These are phyloP conservation scores for Anableps anableps DNA, from an alignment of 2,797 vertebrate species.

Conservation along the genomic window DNA sequence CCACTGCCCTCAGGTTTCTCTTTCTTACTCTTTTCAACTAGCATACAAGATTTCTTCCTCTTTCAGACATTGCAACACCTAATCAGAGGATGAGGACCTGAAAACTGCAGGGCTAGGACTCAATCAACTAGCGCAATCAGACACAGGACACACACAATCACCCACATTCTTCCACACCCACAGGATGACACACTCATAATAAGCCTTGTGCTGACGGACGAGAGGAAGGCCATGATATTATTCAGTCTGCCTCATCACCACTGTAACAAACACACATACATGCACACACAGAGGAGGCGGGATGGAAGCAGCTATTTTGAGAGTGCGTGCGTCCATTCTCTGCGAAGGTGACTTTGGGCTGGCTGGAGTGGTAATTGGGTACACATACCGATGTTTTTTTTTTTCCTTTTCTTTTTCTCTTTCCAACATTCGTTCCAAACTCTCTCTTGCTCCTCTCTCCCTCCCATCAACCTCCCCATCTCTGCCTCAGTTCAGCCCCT, in stretches of 20 bases:
- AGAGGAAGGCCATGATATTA: conserved; percentile 75
- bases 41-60: conserved; percentile 36
- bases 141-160: conserved; percentile 48
- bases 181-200: conserved; percentile 55
- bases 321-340: conserved; percentile 71
- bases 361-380: conserved; percentile 83
- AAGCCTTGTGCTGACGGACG: conserved; percentile 66
- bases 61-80: conserved; percentile 67
- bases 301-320: conserved; percentile 78
- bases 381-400: conserved; percentile 82
- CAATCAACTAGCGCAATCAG: conserved; percentile 77
- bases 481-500: conserved; percentile 50
- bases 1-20: conserved; percentile 9
- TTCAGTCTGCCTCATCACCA: conserved; percentile 76
- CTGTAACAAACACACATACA: conserved; percentile 59
- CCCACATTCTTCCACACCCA: conserved; percentile 23
- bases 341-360: conserved; percentile 83
- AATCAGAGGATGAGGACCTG: conserved; percentile 74
- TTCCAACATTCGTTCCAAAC: conserved; percentile 63
- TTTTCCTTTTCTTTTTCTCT: conserved; percentile 76
- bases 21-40: conserved; percentile 3
- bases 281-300: conserved; percentile 47
- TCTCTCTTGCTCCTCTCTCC: conserved; percentile 36
- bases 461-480: conserved; percentile 42
- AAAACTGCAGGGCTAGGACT: conserved; percentile 68